A percentile compares a stretch with the other conserved stretches of the same genome.
Evolutionary conservation across 92 coral and sea anemone genomes (phyloP).

Genomic region (Zoanthus gigantus): DNA sequence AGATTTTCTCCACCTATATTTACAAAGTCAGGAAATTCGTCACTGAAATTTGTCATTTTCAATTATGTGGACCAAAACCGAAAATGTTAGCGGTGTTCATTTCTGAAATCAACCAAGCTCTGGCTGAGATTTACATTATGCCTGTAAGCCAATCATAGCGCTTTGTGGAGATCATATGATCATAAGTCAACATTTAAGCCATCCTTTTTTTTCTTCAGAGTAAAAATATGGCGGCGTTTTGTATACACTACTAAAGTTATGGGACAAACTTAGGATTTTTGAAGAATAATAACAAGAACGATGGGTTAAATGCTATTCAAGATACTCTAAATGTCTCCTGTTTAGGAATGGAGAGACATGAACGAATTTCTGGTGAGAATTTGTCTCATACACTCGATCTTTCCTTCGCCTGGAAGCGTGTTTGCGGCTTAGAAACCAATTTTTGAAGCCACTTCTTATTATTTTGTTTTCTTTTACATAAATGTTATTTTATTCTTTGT

Average conservation of each 20-base stretch:
- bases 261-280: constrained; percentile 54
- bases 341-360: constrained; percentile 74
- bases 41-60: constrained; percentile 29
- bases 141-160: constrained; percentile 61
- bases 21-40: constrained; percentile 11
- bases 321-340: constrained; percentile 48
- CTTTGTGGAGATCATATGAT: constrained; percentile 64
- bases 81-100: background rate
- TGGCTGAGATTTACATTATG: constrained; percentile 34
- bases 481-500: constrained; percentile 35
- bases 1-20: constrained; percentile 18
- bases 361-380: constrained; percentile 70
- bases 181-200: constrained; percentile 65
- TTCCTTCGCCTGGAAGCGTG: constrained; percentile 49
- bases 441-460: background rate
- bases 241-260: constrained; percentile 48
- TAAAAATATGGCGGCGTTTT: constrained; percentile 69
- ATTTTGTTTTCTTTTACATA: constrained; percentile 40
- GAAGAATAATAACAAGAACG: constrained; percentile 15
- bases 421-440: constrained; percentile 46
- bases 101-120: background rate
- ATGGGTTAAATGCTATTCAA: constrained; percentile 68
- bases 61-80: constrained; percentile 11
- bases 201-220: constrained; percentile 52
- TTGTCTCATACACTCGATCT: constrained; percentile 14